Base-by-base conservation (phyloP, 1,140 invertebrate genomes). In the Proales similis region DNA sequence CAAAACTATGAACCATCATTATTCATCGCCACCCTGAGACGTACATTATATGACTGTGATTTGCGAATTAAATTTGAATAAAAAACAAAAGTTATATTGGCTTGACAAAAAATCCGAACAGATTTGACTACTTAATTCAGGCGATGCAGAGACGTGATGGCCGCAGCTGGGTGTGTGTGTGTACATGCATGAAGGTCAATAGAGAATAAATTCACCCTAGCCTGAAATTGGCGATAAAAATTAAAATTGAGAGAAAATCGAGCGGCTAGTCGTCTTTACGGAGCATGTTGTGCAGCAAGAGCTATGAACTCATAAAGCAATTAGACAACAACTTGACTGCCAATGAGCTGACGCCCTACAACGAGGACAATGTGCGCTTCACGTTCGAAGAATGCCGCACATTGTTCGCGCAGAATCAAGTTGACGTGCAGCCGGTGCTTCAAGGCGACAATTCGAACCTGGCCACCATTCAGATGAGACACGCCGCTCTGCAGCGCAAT, bases 401-500 rank as follows among this genome's bases (percentile, higher is more conserved):
- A 9, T 74, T 89, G 5, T 84, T 82, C 68, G 79, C 85, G 67
- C 82, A 85, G 66, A 88, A 88, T 73, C 79, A 81, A 66, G 75
- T 79, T 48, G 84, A 86, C 73, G 83, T 84, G 81, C 86, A 80
- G 78, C 81, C 81, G 69, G 63, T 53, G 12, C 46, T 49, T 61
- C 27, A 64, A 60, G 39, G 42, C 53, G 79, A 76, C 39, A 74
- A 69, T 67, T 70, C 76, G 65, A 68, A 77, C 76, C 70, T 80
- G 65, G 80, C 85, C 2, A 82, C 84, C 19, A 78, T 93, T 5
- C 83, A 85, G 71, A 80, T 90, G 26, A 79, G 90, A 17, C 88
- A 93, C 74, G 81, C 83, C 33, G 86, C 86, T 4, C 70, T 94
- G 29, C 84, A 88, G 73, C 80, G 90, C 45, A 92, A 94, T 69